Base-by-base conservation (phyloP, 1,140 invertebrate genomes). In the Coenobita brevimanus region DNA sequence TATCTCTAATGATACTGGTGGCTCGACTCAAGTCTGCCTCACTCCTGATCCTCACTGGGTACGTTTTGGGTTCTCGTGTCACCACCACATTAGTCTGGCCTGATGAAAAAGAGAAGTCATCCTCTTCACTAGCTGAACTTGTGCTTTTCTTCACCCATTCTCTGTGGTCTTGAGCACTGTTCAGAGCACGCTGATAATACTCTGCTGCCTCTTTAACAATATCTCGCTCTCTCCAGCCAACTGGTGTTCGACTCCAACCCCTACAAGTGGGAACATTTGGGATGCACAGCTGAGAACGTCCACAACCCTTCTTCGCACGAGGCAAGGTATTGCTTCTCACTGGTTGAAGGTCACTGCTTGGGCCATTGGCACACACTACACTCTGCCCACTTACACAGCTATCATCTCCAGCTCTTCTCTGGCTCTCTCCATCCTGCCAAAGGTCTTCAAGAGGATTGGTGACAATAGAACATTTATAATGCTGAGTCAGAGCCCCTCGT, bases 1-100 rank as follows among this genome's bases (percentile, higher is more conserved):
- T 90, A 33, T 90, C 89, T 76, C 79, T 89, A n/a, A 90, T 90
- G 41, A 90, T 86, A 73, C 71, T 89, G n/a, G 89, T 89, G 15
- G 89, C 87, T 81, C 85, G 50, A 27, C 82, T 83, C 30, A 90
- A 57, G 27, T 90, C 89, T 27, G 87, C 86, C 82, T 90, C 89
- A 78, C 89, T 90, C 43, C 54, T 88, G 43, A 89, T 83, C 38
- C 82, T 76, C 10, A 80, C 60, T 27, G 88, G 88, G 10, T 89
- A 79, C 43, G 30, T 79, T 54, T 69, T 83, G 13, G 88, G 88
- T 64, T 89, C 88, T 30, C 62, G 75, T 57, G 81, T 89, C 8
- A 89, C 73, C 21, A 89, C 81, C 36, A 17, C 60, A 64, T 82
- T 41, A 50, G 78, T 62, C 38, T 79, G 62, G 36, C 8, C 80